Base-by-base conservation (phyloP, 2,113 vertebrate genomes). In the Microcebus griseorufus region DNA sequence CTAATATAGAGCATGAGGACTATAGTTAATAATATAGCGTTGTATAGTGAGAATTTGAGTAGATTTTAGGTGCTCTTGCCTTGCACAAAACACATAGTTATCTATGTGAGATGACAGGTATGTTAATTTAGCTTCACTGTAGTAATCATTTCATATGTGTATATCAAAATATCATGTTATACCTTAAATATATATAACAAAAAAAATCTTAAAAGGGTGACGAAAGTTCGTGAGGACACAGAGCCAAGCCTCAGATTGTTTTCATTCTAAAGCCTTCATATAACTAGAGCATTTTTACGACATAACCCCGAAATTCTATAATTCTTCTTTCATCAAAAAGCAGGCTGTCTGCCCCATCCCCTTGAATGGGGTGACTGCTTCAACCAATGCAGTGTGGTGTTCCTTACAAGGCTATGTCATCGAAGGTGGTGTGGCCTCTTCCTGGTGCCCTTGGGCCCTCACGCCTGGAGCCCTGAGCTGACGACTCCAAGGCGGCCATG, bases 401-500 rank as follows among this genome's bases (percentile, higher is more conserved):
- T 81, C 55, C 34, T 75, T 53, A 48, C 64, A 39, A 32, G 18
- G 23, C 29, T 5, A 10, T 0, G 0, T 37, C 48, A 37, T 4
- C 17, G 1, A 13, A 18, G 39, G 27, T 27, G 64, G 62, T 1
- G 2, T 0, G 0, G 76, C 0, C 5, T n/a, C 84, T 12, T 67
- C 79, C 16, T 23, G 4, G 11, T 1, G n/a, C 11, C 0, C 4
- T 9, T 9, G 12, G 69, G 32, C 6, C 13, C 48, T 64, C 20
- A 10, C 0, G 1, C 5, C n/a, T 18, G 27, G 69, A 42, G 45
- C 9, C 11, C 60, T 17, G 62, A n/a, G 5, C 39, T 29, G 48
- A 60, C 0, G 2, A 32, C 13, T 11, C 20, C 6, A 62, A 70
- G 32, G 4, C 17, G 0, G 3, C 32, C 1, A 0, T 60, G 72